Percentiles rank a stretch among this genome's conserved stretches.
Conservation (phyloP, 2,113 vertebrate species). For the Cariama cristata region DNA sequence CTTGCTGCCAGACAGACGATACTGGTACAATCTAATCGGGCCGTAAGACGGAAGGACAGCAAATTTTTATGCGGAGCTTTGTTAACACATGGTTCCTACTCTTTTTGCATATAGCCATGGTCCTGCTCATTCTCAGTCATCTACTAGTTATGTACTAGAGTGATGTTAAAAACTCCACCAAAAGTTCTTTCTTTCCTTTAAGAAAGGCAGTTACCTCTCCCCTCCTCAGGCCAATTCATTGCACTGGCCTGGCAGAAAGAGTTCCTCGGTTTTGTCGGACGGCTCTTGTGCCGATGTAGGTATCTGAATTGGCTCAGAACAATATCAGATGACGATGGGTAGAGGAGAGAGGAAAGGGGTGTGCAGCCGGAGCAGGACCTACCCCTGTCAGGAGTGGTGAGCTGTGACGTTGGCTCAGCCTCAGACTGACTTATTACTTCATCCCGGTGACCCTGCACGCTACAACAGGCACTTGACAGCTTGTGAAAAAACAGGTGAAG, state of each 20-base stretch:
- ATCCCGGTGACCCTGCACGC: neutral
- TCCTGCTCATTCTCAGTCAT: neutral
- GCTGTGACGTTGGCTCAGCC: neutral
- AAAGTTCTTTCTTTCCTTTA: neutral
- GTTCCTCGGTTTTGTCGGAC: neutral
- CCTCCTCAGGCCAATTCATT: neutral
- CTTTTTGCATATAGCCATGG: neutral
- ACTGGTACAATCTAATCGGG: neutral
- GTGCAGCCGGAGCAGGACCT: neutral
- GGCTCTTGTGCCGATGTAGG: neutral
- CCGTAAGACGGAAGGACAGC: neutral
- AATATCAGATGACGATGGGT: accelerated
- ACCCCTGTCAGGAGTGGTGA: neutral
- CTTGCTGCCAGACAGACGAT: neutral
- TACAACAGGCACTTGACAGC: neutral
- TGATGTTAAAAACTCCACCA: neutral
- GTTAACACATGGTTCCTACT: neutral
- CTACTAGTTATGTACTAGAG: neutral
- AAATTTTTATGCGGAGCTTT: neutral
- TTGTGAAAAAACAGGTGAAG: neutral
- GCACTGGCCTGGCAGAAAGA: neutral
- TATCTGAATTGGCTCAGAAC: neutral
- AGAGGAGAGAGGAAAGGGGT: neutral
- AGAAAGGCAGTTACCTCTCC: neutral
- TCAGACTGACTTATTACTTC: neutral